Evolutionary conservation across 2,113 vertebrate species (phyloP).

Genomic region (Chauna torquata): DNA sequence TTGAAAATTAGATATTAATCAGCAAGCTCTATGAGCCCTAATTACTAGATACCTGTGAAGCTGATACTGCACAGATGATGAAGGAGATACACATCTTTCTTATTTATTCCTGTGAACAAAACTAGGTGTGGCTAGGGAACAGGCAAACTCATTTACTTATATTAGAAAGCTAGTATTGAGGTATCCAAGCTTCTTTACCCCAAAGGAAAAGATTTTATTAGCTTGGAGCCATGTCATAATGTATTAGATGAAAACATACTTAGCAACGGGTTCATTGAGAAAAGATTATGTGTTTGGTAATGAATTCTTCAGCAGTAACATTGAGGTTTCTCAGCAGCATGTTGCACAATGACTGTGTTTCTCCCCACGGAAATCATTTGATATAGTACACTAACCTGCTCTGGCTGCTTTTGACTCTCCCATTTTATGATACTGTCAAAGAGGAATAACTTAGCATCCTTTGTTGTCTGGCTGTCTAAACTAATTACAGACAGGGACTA

Average conservation of each 20-base stretch:
- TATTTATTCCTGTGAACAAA: neutral
- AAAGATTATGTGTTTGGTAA: neutral
- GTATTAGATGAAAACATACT: neutral
- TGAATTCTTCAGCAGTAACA: neutral
- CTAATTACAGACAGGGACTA: slow-evolving; percentile 1
- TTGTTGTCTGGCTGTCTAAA: slow-evolving; percentile 10
- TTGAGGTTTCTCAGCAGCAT: neutral
- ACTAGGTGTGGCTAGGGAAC: neutral
- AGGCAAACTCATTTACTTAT: neutral
- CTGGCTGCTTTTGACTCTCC: slow-evolving; percentile 26
- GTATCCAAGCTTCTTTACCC: neutral
- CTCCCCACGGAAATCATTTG: neutral
- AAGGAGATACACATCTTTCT: neutral
- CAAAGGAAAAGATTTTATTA: neutral
- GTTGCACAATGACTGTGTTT: neutral
- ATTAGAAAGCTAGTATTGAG: neutral
- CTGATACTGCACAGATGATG: neutral
- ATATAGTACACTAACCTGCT: neutral
- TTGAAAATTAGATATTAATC: slow-evolving; percentile 32
- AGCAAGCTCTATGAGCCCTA: neutral
- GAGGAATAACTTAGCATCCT: slow-evolving; percentile 4
- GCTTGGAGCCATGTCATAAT: neutral
- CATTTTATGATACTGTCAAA: neutral
- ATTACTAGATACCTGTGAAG: neutral
- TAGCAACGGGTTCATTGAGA: neutral